Percentiles rank a stretch among this genome's conserved stretches.
phyloP scores from a whole-genome alignment of 2,113 vertebrate genomes.

The Megaceryle maxima region DNA sequence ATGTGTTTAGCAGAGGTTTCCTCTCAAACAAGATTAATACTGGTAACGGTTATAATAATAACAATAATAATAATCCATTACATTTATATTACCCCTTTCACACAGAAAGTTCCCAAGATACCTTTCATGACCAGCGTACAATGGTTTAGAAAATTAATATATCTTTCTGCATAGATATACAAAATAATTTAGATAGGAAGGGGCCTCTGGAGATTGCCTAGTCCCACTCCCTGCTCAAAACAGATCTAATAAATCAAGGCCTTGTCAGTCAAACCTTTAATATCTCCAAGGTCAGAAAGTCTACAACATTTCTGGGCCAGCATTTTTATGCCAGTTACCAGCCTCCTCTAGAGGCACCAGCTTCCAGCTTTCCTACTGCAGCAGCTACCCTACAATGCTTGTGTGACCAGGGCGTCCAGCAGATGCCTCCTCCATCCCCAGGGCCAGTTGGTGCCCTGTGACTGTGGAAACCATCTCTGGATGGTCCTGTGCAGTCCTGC shows the following conservation, averaged over 20 bases:
- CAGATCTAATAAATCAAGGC: not conserved
- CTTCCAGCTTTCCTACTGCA: not conserved
- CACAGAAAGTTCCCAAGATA: not conserved
- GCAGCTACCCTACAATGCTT: not conserved
- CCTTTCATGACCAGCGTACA: not conserved
- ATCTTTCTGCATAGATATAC: not conserved
- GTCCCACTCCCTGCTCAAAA: not conserved
- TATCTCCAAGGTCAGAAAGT: not conserved
- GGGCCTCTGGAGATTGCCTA: not conserved
- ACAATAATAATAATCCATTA: not conserved
- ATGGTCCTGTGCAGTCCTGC: not conserved
- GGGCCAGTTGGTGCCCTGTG: not conserved
- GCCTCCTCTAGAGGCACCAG: not conserved
- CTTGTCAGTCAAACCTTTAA: not conserved
- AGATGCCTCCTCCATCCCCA: not conserved
- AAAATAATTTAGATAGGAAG: not conserved
- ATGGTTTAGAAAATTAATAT: constrained; percentile 2
- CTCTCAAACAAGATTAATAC: not conserved
- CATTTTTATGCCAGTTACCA: not conserved
- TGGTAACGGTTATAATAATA: not conserved
- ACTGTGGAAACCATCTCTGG: not conserved
- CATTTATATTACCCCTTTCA: not conserved
- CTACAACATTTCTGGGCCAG: not conserved
- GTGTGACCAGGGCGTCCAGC: not conserved
- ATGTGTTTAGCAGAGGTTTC: not conserved